These are phyloP conservation scores for Baccha elongata DNA, from an alignment of 2,888 invertebrate genomes.

Conservation along the genomic window DNA sequence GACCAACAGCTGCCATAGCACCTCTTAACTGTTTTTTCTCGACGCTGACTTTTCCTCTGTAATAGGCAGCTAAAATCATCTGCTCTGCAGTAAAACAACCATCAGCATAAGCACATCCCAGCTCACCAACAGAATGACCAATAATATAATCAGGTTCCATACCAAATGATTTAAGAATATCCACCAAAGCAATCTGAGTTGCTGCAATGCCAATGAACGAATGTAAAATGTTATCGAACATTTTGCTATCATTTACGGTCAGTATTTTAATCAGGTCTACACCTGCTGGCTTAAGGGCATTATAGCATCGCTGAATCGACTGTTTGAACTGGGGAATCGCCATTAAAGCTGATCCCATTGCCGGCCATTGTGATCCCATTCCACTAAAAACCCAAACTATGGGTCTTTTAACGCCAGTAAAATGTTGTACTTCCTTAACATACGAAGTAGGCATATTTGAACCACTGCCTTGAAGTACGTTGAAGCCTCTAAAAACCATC, in stretches of 20 bases:
- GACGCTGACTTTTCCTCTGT: constrained; percentile 89
- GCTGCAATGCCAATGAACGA: constrained; percentile 89
- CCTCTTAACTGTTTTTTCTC: constrained; percentile 88
- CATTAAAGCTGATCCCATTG: constrained; percentile 91
- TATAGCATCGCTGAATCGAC: constrained; percentile 86
- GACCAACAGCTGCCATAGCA: constrained; percentile 95
- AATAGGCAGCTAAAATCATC: constrained; percentile 92
- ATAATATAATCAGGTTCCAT: constrained; percentile 88
- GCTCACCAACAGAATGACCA: constrained; percentile 96
- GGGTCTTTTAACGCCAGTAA: constrained; percentile 86
- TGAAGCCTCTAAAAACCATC: constrained; percentile 89
- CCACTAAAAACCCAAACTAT: constrained; percentile 95
- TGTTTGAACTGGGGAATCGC: constrained; percentile 87
- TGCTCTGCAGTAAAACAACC: constrained; percentile 93
- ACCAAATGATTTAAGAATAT: constrained; percentile 85
- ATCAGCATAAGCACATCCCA: constrained; percentile 97
- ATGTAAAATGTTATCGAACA: constrained; percentile 86
- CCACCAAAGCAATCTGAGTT: constrained; percentile 85
- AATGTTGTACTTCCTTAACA: constrained; percentile 84
- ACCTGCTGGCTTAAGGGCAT: constrained; percentile 84
- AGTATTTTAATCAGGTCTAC: constrained; percentile 86
- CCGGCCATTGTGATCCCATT: constrained; percentile 93
- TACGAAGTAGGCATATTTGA: constrained; percentile 77
- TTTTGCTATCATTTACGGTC: constrained; percentile 84
- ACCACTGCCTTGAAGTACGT: constrained; percentile 80